phyloP scores from a whole-genome alignment of 1,140 invertebrate genomes.

The Drosophila serrata region DNA sequence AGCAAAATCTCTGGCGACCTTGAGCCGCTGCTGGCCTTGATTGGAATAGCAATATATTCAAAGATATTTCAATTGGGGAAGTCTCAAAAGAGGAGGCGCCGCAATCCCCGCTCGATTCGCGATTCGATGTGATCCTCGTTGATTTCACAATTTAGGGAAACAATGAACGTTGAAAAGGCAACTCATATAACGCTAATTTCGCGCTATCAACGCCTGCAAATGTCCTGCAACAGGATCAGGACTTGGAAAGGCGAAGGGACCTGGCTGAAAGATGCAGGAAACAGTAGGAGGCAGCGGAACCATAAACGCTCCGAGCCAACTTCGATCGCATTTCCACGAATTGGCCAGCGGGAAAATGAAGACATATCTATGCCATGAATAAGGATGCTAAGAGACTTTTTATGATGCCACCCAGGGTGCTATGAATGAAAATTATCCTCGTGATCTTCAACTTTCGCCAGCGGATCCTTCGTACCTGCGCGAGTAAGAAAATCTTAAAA shows the following conservation, averaged over 20 bases:
- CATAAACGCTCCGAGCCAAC: slow-evolving; percentile 59
- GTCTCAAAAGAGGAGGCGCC: slow-evolving; percentile 7
- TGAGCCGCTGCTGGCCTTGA: slow-evolving; percentile 24
- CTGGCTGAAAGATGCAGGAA: slow-evolving; percentile 26
- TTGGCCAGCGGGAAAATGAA: slow-evolving; percentile 42
- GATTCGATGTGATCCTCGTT: slow-evolving; percentile 40
- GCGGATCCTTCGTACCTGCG: slow-evolving; percentile 47
- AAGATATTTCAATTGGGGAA: background rate
- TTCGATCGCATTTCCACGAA: slow-evolving; percentile 63
- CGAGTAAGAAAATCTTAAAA: background rate
- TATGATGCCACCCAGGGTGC: slow-evolving; percentile 78
- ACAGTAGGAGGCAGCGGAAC: slow-evolving; percentile 68
- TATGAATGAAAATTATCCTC: slow-evolving; percentile 73
- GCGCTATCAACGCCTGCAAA: slow-evolving; percentile 62
- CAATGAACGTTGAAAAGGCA: slow-evolving; percentile 71
- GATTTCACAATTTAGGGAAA: slow-evolving; percentile 64
- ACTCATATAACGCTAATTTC: slow-evolving; percentile 80
- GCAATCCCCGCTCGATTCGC: background rate
- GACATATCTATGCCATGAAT: slow-evolving; percentile 57
- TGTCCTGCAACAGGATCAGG: slow-evolving; percentile 28
- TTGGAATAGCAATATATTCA: background rate
- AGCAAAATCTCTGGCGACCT: slow-evolving; percentile 21
- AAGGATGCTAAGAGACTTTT: slow-evolving; percentile 78
- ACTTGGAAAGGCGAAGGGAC: background rate
- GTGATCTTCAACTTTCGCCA: slow-evolving; percentile 45